Base-by-base conservation (phyloP, 2,888 invertebrate genomes). In the Tromatobia lineatoria region DNA sequence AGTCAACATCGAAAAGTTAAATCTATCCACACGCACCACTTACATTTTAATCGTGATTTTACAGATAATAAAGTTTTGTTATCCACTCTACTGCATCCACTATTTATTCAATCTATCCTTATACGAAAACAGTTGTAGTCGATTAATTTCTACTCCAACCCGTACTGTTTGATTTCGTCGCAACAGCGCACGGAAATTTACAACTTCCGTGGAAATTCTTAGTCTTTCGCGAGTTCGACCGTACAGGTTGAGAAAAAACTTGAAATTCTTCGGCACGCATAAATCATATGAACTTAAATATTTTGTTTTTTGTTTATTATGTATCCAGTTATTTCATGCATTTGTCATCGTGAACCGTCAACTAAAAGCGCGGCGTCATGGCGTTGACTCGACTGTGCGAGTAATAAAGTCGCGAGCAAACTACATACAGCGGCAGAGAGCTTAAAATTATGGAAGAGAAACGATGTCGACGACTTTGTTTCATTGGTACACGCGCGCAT, bases 401-500 rank as follows among this genome's bases (percentile, higher is more conserved):
- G 71, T 71, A 20, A 71, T 71, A 71, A 71, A 61, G 34, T 34
- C 29, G 59, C 34, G 15, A 61, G 59, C 34, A 61, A 29, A 59
- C 15, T n/a, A 11, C 59, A 61, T 29, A n/a, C 4, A 25, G 25
- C 13, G 15, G 29, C 29, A 29, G 8, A 10, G 59, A 71, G 54
- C 20, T 15, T 42, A 8, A 23, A 54, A 54, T 54, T 57, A 23
- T 57, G 42, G 20, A 71, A 71, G 15, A 23, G 20, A 38, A 54
- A 25, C 23, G 57, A 23, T 42, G 54, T 54, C 34, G 42, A 57
- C 38, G 42, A 57, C 54, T 54, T 71, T 54, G 71, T 23, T 54
- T 71, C 54, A 50, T 57, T 54, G n/a, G 38, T 10, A 87, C 87
- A 90, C 87, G 89, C 88, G 88, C 87, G 85, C 83, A 83, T 83